Evolutionary conservation across 2,888 invertebrate species (phyloP), one percentile per base, ranked within the genome.

Genomic region (Orthosia cruda): DNA sequence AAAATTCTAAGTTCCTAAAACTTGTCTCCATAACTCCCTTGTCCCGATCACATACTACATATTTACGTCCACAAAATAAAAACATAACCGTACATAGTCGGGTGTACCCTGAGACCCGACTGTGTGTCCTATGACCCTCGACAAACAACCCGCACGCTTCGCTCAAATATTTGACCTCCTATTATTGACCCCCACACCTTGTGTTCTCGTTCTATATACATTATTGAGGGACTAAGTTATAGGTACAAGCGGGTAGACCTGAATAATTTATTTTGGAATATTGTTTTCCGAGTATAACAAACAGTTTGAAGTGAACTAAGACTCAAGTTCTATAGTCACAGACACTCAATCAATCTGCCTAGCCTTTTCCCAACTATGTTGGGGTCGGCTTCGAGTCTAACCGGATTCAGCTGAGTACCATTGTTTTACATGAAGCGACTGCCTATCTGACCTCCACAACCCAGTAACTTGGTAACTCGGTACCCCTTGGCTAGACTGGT

Each of bases 121-220:
- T 80, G 87, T 80, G 73, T 74, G 55, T 74, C 68, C 67, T 75
- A 69, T 77, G 58, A 64, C 68, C 76, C 73, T 82, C 81, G 74
- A 81, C 91, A 94, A 94, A 95, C 94, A 89, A 89, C 92, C 93
- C 93, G 92, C 91, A 91, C 91, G 90, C 85, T 81, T 76, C 84
- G 86, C 79, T 91, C 94, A 94, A 96, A 96, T 95, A 96, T 96
- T 96, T 95, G 93, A 92, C 92, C 93, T 90, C 86, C 91, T 91
- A 93, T 93, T 95, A 93, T 95, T 95, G 94, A 95, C 94, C 93
- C 90, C 90, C 91, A 90, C 94, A 95, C 95, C 94, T 94, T 90
- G 89, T 89, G 91, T 88, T 90, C 89, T 88, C 88, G 82, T 75
- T 85, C 79, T 89, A 89, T 87, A 84, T 89, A 89, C 86, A 78